Base-by-base conservation (phyloP, 2,113 vertebrate species). In the Scalopus aquaticus region DNA sequence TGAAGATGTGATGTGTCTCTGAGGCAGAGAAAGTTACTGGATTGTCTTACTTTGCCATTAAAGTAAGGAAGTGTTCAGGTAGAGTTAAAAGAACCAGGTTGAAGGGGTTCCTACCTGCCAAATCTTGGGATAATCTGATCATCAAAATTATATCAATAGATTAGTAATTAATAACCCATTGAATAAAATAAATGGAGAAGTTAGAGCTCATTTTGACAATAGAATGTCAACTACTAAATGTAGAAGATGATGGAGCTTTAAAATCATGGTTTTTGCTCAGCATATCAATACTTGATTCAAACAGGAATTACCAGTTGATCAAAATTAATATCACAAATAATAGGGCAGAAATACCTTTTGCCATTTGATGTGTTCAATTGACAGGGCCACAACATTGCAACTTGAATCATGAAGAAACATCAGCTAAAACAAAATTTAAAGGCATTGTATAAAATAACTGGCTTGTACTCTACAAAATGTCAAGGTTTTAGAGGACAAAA, bases 1-100 rank as follows among this genome's bases (percentile, higher is more conserved):
- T 83, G 62, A 96, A 78, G 58, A 94, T 78, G 49, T 83, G 89
- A 51, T 62, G 13, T 32, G 90, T 32, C 56, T 30, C 89, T 95
- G 37, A 51, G 32, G 35, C 30, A 70, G 67, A 79, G 39, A 67
- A 82, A 78, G 37, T 58, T 65, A 44, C 19, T 39, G 3, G 56
- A 46, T 84, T 81, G 10, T 88, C 24, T 24, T 81, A 39, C 76
- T 95, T 94, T 94, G 4, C 49, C 37, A 26, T 74, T 51, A 65
- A 83, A 90, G 16, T 77, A 64, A 67, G 37, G 65, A 83, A 9
- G 8, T 62, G 6, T 46, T 88, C 26, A 28, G 44, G 67, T 88
- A 95, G 95, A 70, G 24, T 79, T 16, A 37, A 0, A 95, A 37
- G 77, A 72, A 44, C 24, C 58, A 90, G 30, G 65, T 22, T 51